A percentile compares a stretch with the other conserved stretches of the same genome.
Conservation (phyloP, 2,113 vertebrate genomes). For the Meles meles region DNA sequence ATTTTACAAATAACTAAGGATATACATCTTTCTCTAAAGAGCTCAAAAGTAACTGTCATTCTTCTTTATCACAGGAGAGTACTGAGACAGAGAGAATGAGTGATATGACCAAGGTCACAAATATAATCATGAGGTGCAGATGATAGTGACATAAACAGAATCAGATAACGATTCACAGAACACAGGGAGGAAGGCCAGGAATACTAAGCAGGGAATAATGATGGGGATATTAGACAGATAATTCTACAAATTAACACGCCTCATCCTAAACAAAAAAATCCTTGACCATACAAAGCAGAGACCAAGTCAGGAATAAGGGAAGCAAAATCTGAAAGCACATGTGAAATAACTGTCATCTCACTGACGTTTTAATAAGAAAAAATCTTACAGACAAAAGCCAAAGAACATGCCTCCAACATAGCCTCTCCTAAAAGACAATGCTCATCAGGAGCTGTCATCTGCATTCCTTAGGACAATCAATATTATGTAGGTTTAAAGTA, state of each 20-base stretch:
- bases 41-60: constrained; percentile 42
- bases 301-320: neutral
- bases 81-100: constrained; percentile 14
- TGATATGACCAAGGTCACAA: constrained; percentile 55
- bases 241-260: neutral
- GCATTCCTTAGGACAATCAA: neutral
- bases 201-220: constrained; percentile 32
- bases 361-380: neutral
- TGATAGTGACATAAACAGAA: constrained; percentile 33
- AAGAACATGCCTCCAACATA: neutral
- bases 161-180: constrained; percentile 38
- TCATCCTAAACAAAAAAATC: constrained; percentile 9
- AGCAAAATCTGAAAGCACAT: constrained; percentile 9
- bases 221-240: neutral
- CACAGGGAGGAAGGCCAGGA: neutral
- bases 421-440: neutral
- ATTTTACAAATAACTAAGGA: constrained; percentile 46
- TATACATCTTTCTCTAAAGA: constrained; percentile 20
- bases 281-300: neutral
- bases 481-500: neutral
- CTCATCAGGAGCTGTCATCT: neutral
- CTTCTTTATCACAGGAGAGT: constrained; percentile 20
- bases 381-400: neutral
- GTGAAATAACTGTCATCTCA: neutral
- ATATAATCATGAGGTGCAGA: constrained; percentile 32